Evolutionary conservation across 2,113 vertebrate genomes (phyloP), one percentile per base, ranked within the genome.

Genomic region (Semicossyphus pulcher): DNA sequence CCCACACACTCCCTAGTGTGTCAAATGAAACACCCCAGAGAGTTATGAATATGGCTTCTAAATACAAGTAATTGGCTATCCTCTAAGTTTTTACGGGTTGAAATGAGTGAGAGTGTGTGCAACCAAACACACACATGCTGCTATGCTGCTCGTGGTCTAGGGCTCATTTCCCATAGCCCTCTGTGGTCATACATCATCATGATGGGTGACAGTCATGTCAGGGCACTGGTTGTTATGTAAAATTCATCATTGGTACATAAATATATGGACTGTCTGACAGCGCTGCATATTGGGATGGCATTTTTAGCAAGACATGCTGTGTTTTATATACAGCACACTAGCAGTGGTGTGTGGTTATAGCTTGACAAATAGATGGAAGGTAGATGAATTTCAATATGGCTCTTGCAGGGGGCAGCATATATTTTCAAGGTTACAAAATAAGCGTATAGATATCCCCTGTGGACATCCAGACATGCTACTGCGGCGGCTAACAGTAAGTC

Each of bases 171-270:
- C 51, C 41, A 51, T 21, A 71, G 57, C 8, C 44, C 29, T 23
- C 45, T 54, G 59, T 69, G 72, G 72, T 69, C 62, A 65, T 77
- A 53, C 2, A 84, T 88, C 75, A 69, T 29, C 41, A 59, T 78
- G 72, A 65, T 57, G 54, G 32, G 53, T 60, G 75, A 73, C 79
- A 78, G 58, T 74, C 61, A 48, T 69, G 64, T 70, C 51, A 29
- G 60, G 39, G n/a, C 23, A 25, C 14, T 8, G 25, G 57, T 14
- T 37, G 21, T 54, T 58, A 80, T 88, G 65, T 66, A 81, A 71
- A 81, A 86, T 83, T 69, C 67, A 84, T 80, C 74, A 77, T 67
- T 60, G 16, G 0, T 70, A 72, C 26, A 66, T 66, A 54, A 70
- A 70, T 71, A 72, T 39, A 74, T 10, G 25, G 16, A 54, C 10